phyloP scores from a whole-genome alignment of 2,888 invertebrate species.

The Drosophila tanythrix region DNA sequence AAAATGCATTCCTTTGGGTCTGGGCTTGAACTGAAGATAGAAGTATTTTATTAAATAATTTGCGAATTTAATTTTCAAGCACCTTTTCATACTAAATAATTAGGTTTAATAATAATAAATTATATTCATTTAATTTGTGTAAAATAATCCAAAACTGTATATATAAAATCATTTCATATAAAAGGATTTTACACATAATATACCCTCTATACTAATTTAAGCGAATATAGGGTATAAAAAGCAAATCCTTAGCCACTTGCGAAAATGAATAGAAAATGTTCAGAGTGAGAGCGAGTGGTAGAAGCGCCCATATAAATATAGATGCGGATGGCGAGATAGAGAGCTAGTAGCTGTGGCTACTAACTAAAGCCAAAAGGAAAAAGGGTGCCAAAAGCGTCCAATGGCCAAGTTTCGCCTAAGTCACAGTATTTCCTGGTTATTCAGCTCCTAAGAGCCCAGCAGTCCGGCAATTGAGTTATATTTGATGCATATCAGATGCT shows the following conservation, averaged over 20 bases:
- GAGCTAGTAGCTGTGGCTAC: background rate
- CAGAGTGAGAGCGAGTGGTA: conserved; percentile 37
- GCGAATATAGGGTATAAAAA: conserved; percentile 30
- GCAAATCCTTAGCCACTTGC: conserved; percentile 69
- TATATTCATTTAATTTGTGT: background rate
- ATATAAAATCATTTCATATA: too few species aligned
- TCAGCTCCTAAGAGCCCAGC: conserved; percentile 63
- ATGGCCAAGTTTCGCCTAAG: conserved; percentile 61
- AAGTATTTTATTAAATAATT: background rate
- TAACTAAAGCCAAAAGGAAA: conserved; percentile 17
- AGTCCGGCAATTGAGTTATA: conserved; percentile 77
- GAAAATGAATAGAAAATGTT: conserved; percentile 75
- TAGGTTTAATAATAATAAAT: background rate
- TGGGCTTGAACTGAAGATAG: background rate
- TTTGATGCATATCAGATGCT: conserved; percentile 80
- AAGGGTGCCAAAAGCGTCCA: conserved; percentile 45
- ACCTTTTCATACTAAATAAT: background rate
- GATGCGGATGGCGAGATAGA: conserved; percentile 43
- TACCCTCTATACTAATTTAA: background rate
- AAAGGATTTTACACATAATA: background rate
- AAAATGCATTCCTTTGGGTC: background rate
- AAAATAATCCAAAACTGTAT: background rate
- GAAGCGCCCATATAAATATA: conserved; percentile 52
- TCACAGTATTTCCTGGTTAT: conserved; percentile 78
- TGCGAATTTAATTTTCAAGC: background rate